These are phyloP conservation scores for Archilochus colubris DNA, from an alignment of 2,113 vertebrate genomes.

Conservation along the genomic window DNA sequence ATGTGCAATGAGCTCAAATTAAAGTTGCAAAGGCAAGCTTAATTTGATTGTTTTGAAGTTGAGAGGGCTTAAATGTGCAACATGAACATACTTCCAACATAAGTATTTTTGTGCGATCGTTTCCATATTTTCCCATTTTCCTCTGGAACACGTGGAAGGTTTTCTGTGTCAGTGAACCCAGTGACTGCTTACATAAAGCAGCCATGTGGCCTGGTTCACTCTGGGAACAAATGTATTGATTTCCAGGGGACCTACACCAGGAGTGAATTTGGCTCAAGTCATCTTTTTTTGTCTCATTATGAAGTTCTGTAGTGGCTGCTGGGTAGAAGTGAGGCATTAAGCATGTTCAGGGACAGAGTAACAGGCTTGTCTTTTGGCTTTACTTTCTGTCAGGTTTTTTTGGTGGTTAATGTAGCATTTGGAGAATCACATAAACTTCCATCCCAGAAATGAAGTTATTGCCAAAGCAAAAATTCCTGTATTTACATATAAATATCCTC, in stretches of 20 bases:
- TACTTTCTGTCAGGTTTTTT: neutral
- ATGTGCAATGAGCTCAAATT: slow-evolving; percentile 41
- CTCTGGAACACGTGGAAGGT: neutral
- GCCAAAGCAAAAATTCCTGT: slow-evolving; percentile 66
- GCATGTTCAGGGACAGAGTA: neutral
- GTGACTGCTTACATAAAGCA: neutral
- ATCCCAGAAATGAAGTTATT: slow-evolving; percentile 61
- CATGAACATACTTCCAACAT: neutral
- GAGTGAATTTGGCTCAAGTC: neutral
- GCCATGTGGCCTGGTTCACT: neutral
- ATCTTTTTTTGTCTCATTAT: neutral
- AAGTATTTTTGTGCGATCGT: neutral
- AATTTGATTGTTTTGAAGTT: slow-evolving; percentile 26
- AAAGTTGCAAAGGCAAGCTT: slow-evolving; percentile 41
- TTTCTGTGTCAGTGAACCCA: neutral
- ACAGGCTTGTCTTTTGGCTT: slow-evolving; percentile 40
- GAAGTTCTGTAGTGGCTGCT: neutral
- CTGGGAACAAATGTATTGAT: slow-evolving; percentile 7
- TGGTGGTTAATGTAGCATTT: slow-evolving; percentile 46
- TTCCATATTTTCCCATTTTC: neutral
- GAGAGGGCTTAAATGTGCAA: neutral
- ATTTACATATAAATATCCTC: slow-evolving; percentile 78
- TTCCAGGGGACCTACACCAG: neutral
- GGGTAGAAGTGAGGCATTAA: neutral
- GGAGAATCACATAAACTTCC: slow-evolving; percentile 54